Evolutionary conservation across 2,113 vertebrate species (phyloP).

Genomic region (Leptosomus discolor): DNA sequence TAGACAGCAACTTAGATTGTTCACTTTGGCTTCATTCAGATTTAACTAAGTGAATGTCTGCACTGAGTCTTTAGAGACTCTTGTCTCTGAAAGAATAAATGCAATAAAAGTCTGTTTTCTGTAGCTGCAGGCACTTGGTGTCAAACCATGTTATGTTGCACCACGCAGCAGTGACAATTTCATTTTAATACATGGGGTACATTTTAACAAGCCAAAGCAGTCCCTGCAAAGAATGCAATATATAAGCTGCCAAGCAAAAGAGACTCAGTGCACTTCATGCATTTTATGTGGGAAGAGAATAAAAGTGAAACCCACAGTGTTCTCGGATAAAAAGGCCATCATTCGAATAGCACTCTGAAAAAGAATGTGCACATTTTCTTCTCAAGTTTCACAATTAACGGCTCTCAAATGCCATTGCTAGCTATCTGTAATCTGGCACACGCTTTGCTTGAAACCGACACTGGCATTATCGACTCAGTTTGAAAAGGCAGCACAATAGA

Average conservation of each 20-base stretch:
- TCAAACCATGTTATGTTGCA: slow-evolving; percentile 71
- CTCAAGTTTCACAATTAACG: slow-evolving; percentile 73
- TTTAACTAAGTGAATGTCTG: slow-evolving; percentile 73
- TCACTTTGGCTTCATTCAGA: slow-evolving; percentile 73
- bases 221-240: slow-evolving; percentile 56
- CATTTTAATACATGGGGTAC: slow-evolving; percentile 74
- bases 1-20: slow-evolving; percentile 38
- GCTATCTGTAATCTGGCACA: slow-evolving; percentile 68
- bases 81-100: slow-evolving; percentile 71
- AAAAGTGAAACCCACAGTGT: slow-evolving; percentile 54
- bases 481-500: slow-evolving; percentile 56
- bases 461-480: slow-evolving; percentile 39
- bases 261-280: slow-evolving; percentile 17
- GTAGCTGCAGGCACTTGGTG: slow-evolving; percentile 68
- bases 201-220: slow-evolving; percentile 68
- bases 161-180: slow-evolving; percentile 75
- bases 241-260: slow-evolving; percentile 50
- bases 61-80: slow-evolving; percentile 70
- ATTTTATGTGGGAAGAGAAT: slow-evolving; percentile 61
- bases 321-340: slow-evolving; percentile 2
- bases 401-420: slow-evolving; percentile 48
- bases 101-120: slow-evolving; percentile 78
- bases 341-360: slow-evolving; percentile 43
- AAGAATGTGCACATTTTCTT: slow-evolving; percentile 69
- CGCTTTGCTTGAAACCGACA: slow-evolving; percentile 61